Conservation (phyloP, 1,140 invertebrate species). For the Achatina immaculata region DNA sequence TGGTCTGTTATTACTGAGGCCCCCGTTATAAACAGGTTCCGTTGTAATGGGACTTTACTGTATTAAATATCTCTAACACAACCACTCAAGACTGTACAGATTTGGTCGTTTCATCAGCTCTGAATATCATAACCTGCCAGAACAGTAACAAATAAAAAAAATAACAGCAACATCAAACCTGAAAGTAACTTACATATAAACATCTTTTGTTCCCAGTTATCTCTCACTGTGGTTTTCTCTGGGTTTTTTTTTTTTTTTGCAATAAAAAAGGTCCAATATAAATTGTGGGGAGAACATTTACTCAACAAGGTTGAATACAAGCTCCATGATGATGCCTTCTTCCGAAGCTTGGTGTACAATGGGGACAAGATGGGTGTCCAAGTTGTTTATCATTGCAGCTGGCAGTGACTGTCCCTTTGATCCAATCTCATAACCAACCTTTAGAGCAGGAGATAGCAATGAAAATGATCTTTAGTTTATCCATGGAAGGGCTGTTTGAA, state of each 20-base stretch:
- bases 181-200: background rate
- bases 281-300: background rate
- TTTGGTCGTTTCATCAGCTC: no score
- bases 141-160: background rate
- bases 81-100: no score
- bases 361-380: constrained; percentile 34
- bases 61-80: no score
- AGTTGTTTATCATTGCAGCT: constrained; percentile 19
- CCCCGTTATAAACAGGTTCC: no score
- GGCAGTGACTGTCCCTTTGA: constrained; percentile 26
- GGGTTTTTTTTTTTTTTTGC: background rate
- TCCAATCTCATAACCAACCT: constrained; percentile 38
- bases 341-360: constrained; percentile 38
- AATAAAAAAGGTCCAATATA: background rate
- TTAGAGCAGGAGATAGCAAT: background rate
- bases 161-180: background rate
- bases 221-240: background rate
- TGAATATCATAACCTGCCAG: background rate
- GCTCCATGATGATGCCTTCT: constrained; percentile 38
- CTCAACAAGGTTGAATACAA: constrained; percentile 37
- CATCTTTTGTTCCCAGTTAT: background rate
- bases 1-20: no score
- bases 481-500: no score
- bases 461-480: no score
- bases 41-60: no score